A percentile compares a stretch with the other conserved stretches of the same genome.
Conservation (phyloP, 2,888 invertebrate genomes). For the Pseudeuparius sepicola region DNA sequence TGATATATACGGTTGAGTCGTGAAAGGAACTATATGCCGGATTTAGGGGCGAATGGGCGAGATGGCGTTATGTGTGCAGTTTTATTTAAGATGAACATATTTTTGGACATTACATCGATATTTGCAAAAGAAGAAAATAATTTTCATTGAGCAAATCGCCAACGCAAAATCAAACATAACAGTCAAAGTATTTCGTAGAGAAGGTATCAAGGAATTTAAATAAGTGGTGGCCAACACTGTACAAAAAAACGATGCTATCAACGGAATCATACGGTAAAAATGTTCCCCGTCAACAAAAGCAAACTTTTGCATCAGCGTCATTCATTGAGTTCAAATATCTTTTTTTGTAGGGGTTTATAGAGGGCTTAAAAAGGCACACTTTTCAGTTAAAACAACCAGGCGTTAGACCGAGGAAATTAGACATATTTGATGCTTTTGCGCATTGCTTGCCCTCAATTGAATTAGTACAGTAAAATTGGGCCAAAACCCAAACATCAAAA, state of each 20-base stretch:
- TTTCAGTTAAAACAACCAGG: constrained; percentile 6
- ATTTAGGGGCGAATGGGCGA: no score
- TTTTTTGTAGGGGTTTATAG: not conserved
- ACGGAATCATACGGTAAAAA: constrained; percentile 3
- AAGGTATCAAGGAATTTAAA: constrained; percentile 4
- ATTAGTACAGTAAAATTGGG: no score
- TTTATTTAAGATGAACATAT: no score
- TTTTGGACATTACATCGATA: no score
- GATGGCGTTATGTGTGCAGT: no score
- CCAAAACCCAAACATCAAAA: no score
- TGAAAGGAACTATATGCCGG: no score
- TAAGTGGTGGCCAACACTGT: constrained; percentile 5
- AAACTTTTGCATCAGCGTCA: not conserved
- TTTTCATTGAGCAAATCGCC: no score
- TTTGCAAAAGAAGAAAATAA: no score
- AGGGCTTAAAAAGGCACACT: constrained; percentile 4
- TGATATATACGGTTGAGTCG: no score
- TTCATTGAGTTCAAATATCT: constrained; percentile 4
- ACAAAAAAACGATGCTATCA: constrained; percentile 3
- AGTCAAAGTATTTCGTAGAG: constrained; percentile 4
- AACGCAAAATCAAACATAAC: not conserved
- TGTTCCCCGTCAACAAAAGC: constrained; percentile 6
- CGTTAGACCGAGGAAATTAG: not conserved
- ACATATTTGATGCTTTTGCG: constrained; percentile 2
- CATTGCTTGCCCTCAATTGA: constrained; percentile 2